A percentile compares a stretch with the other conserved stretches of the same genome.
phyloP scores from a whole-genome alignment of 2,113 vertebrate genomes.

The Arvicanthis niloticus region DNA sequence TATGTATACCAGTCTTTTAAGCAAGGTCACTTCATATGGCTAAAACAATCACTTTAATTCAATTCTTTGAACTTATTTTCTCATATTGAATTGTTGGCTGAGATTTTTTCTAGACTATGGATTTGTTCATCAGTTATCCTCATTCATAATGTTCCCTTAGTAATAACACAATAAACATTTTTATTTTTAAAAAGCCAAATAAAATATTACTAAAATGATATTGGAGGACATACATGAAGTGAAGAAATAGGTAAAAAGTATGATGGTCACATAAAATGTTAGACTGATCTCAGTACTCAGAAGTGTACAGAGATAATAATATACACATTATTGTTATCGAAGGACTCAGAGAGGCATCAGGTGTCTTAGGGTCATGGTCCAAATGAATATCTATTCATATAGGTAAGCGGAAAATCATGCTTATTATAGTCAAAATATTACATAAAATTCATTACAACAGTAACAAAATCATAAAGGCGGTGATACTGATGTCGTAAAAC shows the following conservation, averaged over 20 bases:
- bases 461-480: background rate
- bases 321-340: too few relatives aligned
- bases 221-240: background rate
- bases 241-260: background rate
- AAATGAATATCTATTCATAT: background rate
- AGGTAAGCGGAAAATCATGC: background rate
- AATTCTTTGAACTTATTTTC: background rate
- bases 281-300: background rate
- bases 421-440: background rate
- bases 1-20: background rate
- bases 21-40: background rate
- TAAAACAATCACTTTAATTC: background rate
- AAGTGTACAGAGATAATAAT: too few relatives aligned
- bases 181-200: background rate
- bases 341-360: background rate
- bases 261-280: background rate
- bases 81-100: background rate
- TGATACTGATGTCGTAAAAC: background rate
- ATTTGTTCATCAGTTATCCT: background rate
- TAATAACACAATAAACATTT: background rate
- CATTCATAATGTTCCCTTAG: background rate
- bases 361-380: too few relatives aligned
- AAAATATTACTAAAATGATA: background rate
- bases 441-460: background rate
- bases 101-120: background rate